Percentiles rank a stretch among this genome's conserved stretches.
These are phyloP conservation scores for Plebejus melissa DNA, from an alignment of 2,888 invertebrate genomes.

Conservation along the genomic window DNA sequence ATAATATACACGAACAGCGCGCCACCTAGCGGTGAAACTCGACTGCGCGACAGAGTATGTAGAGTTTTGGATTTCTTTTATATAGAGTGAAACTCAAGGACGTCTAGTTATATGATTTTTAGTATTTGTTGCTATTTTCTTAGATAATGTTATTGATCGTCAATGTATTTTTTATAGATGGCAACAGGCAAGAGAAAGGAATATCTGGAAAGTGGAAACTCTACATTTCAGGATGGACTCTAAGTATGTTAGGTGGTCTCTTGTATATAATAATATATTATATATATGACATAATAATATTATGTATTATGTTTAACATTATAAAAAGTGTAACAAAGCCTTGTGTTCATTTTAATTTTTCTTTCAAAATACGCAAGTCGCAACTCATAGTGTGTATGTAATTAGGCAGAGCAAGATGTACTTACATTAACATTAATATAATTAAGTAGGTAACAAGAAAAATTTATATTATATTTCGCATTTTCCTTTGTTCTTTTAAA, in stretches of 20 bases:
- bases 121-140: conserved; percentile 32
- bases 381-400: background rate
- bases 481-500: background rate
- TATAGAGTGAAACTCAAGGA: conserved; percentile 38
- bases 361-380: background rate
- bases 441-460: background rate
- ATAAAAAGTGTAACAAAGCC: background rate
- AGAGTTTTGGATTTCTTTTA: conserved; percentile 58
- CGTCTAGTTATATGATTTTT: conserved; percentile 36
- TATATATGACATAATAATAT: no score
- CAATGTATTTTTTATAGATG: background rate
- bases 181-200: background rate
- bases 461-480: background rate
- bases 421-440: background rate
- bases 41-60: conserved; percentile 55
- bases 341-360: background rate
- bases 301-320: background rate
- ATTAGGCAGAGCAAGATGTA: background rate
- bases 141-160: conserved; percentile 25
- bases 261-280: background rate
- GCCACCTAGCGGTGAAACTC: conserved; percentile 71
- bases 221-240: background rate
- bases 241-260: background rate
- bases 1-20: conserved; percentile 75
- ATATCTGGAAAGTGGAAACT: background rate